Conservation (phyloP, 2,113 vertebrate species). For the Ellobius talpinus region DNA sequence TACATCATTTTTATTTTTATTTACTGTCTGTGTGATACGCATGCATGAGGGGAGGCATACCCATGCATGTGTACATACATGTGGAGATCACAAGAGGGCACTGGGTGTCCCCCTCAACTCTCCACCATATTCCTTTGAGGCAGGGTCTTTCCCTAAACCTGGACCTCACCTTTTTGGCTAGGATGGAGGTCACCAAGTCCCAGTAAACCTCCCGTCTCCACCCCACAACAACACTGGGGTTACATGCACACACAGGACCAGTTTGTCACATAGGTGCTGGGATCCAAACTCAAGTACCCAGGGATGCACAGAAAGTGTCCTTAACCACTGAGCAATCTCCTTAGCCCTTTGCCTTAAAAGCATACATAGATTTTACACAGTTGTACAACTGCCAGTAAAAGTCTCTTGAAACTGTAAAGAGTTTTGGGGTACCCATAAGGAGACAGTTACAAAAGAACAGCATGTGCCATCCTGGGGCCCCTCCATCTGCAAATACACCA, state of each 20-base stretch:
- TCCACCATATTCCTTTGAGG: not conserved
- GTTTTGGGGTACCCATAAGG: not conserved
- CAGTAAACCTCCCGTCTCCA: not conserved
- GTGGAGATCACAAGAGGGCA: not conserved
- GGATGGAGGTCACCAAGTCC: not conserved
- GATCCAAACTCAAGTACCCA: not conserved
- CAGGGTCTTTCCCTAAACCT: not conserved
- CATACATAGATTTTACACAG: not conserved
- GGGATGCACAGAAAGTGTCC: not conserved
- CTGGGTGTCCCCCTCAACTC: not conserved
- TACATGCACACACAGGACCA: not conserved
- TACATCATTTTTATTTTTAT: not conserved
- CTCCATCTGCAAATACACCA: slow-evolving; percentile 14
- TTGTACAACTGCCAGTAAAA: slow-evolving; percentile 13
- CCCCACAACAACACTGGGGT: not conserved
- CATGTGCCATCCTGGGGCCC: slow-evolving; percentile 12
- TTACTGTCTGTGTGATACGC: too few relatives aligned
- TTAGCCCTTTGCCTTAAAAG: not conserved
- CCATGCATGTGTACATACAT: not conserved
- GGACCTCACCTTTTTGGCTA: not conserved
- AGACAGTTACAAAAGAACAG: not conserved
- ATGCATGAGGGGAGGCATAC: too few relatives aligned
- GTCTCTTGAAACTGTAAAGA: not conserved
- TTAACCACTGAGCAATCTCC: not conserved
- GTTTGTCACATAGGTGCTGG: not conserved